Percentiles rank a stretch among this genome's conserved stretches.
Evolutionary conservation across 2,113 vertebrate species (phyloP).

Genomic region (Laterallus jamaicensis): DNA sequence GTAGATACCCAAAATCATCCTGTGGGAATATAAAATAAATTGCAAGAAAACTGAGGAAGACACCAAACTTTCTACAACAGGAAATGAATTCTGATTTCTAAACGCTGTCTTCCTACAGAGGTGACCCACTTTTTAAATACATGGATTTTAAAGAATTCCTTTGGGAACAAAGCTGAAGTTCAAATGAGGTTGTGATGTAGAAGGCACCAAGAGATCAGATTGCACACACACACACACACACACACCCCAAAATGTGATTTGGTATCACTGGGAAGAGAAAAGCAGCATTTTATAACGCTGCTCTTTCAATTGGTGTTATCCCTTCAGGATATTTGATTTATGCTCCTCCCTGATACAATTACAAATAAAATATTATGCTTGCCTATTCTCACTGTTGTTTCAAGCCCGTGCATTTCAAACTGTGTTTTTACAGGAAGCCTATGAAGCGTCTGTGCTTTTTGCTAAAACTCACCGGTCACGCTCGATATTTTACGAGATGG

Average conservation of each 20-base stretch:
- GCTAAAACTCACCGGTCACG: not conserved
- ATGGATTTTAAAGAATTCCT: not conserved
- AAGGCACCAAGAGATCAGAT: not conserved
- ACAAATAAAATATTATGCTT: not conserved
- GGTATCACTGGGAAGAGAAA: not conserved
- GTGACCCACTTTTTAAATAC: not conserved
- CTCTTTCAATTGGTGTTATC: not conserved
- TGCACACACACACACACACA: no score
- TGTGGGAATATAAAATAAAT: not conserved
- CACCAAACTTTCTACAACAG: not conserved
- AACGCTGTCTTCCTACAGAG: not conserved
- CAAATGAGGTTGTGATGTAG: not conserved
- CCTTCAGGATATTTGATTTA: not conserved
- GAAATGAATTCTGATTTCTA: not conserved
- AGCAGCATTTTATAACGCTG: not conserved
- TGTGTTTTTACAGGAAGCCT: not conserved
- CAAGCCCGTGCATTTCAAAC: not conserved
- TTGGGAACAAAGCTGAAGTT: not conserved
- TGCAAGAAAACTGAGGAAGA: not conserved
- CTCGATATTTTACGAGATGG: not conserved
- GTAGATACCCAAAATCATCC: not conserved
- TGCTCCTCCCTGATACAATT: not conserved
- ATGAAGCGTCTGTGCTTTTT: not conserved
- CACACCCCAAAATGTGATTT: not conserved
- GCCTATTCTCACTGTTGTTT: not conserved